Base-by-base conservation (phyloP, 1,140 invertebrate genomes). In the Drosophila lacteicornis region DNA sequence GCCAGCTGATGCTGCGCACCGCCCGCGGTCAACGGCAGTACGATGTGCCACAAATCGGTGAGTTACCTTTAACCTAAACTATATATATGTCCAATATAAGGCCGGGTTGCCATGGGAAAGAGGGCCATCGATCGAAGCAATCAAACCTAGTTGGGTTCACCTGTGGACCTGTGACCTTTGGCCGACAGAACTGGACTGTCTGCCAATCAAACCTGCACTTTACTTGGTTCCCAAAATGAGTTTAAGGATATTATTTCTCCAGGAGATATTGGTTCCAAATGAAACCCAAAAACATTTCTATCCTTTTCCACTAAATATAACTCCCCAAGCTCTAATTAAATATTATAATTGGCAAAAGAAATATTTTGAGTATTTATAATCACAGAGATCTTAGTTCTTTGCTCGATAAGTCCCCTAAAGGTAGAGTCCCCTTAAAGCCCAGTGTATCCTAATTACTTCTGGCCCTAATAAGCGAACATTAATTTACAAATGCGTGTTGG, bases 1-100 rank as follows among this genome's bases (percentile, higher is more conserved):
- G 93, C 71, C 95, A 95, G 80, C 91, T 96, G 62, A 95, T 96
- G 94, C 91, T 95, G 68, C 94, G 95, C 74, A 94, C 94, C 22
- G 93, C 94, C 59, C 94, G 95, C 79, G 94, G 94, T 56, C 95
- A 94, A 90, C 91, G 95, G 77, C 94, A 95, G 78, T 96, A 95
- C 90, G 95, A 96, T 91, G 95, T 96, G 62, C 95, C 95, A 74
- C 95, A 95, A 92, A 95, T 96, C 74, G 95, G 95, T 96, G 88
- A 95, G 95, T 94, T 45, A 15, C 9, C 30, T 1, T 8, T 33
- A 4, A 17, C n/a, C 5, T 2, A 19, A 30, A 1, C 0, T 50
- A 9, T 30, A 27, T n/a, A 50, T 42, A 40, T 19, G 25, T 11
- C 9, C 9, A 4, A 33, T 19, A 33, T 4, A 13, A 7, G 4